Evolutionary conservation across 2,888 invertebrate species (phyloP), one percentile per base, ranked within the genome.

Genomic region (Alsophila aescularia): DNA sequence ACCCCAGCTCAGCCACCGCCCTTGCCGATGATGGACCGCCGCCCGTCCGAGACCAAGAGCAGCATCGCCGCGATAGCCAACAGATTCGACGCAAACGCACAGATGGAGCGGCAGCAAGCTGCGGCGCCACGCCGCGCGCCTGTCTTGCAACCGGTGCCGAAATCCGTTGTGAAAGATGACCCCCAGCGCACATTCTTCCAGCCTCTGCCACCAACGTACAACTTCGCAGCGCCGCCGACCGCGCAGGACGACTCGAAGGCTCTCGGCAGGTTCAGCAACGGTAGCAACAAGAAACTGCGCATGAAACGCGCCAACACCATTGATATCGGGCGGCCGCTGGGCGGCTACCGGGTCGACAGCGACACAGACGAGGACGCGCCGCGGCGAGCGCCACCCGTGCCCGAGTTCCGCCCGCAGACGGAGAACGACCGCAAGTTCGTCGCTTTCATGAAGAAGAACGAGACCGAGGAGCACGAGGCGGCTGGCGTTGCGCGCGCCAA

Each of bases 271-370:
- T 94, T 93, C 66, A 89, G 90, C 51, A 89, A 90, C 43, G 93
- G 90, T 52, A 88, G 90, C 44, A 93, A 91, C 58, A 95, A 95
- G 67, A 96, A 96, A 74, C 90, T 94, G 16, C 94, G 95, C 69
- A 96, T 97, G 94, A 97, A 97, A 82, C 93, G 97, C 12, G 97
- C 97, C 2, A 97, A 97, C 69, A 97, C 97, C 0, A 96, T 97
- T 60, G 97, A 97, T 75, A 96, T 97, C 76, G 96, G 97, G 0
- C 96, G 96, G 71, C 93, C 94, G 0, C 92, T 83, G 16, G 93
- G 87, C n/a, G 91, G 92, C 15, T 93, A 93, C 73, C 86, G 90
- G 40, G 77, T 92, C n/a, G 87, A 90, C 60, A 81, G 78, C 56
- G 90, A 91, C 55, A 91, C 92, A 13, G 92, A 93, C 41, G 92